Conservation (phyloP, 2,888 invertebrate species). For the Glomeris marginata region DNA sequence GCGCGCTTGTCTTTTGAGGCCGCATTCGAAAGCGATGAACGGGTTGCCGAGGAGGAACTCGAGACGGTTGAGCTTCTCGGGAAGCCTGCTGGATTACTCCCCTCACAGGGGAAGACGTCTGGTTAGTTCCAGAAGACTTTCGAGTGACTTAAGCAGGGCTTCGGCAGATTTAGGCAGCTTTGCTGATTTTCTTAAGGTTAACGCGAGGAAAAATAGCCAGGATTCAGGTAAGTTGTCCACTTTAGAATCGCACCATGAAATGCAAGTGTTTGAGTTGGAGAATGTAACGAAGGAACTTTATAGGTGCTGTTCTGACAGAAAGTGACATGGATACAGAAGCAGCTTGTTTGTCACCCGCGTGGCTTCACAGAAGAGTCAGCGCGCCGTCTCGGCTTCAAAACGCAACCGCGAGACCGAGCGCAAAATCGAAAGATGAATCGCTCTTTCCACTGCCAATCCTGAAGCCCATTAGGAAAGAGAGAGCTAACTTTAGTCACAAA, state of each 20-base stretch:
- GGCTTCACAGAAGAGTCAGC: neutral
- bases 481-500: too few species aligned
- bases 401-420: too few species aligned
- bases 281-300: neutral
- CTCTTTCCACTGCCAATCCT: too few species aligned
- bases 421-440: too few species aligned
- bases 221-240: constrained; percentile 11
- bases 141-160: neutral
- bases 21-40: neutral
- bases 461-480: too few species aligned
- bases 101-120: constrained; percentile 6
- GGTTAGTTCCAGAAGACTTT: neutral
- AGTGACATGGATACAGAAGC: constrained; percentile 8
- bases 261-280: neutral
- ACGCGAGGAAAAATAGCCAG: constrained; percentile 8
- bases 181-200: neutral
- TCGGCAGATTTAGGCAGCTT: constrained; percentile 3
- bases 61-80: constrained; percentile 4
- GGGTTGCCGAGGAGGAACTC: neutral
- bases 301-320: constrained; percentile 12
- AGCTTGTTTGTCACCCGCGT: neutral
- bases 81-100: constrained; percentile 10
- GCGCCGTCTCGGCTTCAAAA: neutral
- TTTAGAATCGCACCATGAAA: neutral
- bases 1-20: constrained; percentile 7